Evolutionary conservation across 2,888 invertebrate species (phyloP), one percentile per base, ranked within the genome.

Genomic region (Odontocerum albicorne): DNA sequence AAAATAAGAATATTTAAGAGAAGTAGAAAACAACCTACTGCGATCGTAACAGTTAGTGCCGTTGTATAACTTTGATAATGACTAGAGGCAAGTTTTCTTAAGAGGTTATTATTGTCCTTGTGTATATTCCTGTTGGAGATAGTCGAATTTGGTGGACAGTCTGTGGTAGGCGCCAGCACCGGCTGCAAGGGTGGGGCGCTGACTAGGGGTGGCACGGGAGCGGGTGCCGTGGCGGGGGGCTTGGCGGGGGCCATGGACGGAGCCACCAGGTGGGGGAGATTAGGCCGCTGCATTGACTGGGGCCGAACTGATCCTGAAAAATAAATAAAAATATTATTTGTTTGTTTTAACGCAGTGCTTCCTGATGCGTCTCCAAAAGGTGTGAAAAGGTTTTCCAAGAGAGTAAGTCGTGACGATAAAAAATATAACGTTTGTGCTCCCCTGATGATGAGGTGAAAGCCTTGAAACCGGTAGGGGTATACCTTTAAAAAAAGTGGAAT

Each of bases 1-100:
- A 93, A 93, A 63, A 94, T 93, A 17, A 92, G 78, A 8, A 92
- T 86, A 67, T 92, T 92, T 19, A 92, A 77, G 20, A 92, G 76
- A 6, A 92, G 75, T 4, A 92, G 79, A 63, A 92, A 90, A 65
- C 91, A 90, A 1, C 91, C 92, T 6, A 92, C 90, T 1, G 88
- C 90, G 60, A 92, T 90, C 1, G 93, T 93, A 20, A 93, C 90
- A 4, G 92, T 89, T 13, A 94, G 75, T 0, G 93, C 93, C 0
- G 92, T 92, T 4, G 92, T 91, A 70, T 93, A 92, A 56, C 90
- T 92, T 68, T 92, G 92, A 66, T 91, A 91, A 66, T 92, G 91
- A 56, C 87, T 88, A 8, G 86, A 85, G n/a, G 90, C 87, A 4
- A 90, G 75, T 42, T 90, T 85, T 31, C 89, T 83, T 39, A 90